These are phyloP conservation scores for Doris montereyensis DNA, from an alignment of 2,888 invertebrate species.

Conservation along the genomic window DNA sequence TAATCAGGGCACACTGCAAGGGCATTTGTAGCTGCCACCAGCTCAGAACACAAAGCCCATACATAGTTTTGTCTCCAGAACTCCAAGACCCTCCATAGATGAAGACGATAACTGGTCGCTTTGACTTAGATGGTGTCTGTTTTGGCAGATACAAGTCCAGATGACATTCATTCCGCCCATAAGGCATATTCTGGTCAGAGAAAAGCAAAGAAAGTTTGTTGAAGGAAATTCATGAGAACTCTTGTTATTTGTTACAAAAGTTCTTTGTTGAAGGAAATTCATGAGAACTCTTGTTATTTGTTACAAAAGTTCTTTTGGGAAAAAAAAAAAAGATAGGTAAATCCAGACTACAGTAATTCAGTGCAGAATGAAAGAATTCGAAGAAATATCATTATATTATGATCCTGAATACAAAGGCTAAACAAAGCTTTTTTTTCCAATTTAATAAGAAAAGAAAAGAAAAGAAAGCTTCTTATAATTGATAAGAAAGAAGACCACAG, in stretches of 20 bases:
- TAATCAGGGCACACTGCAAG: conserved; percentile 69
- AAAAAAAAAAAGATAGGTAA: not conserved
- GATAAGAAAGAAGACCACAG: no score
- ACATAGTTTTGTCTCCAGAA: conserved; percentile 68
- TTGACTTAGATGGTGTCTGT: conserved; percentile 4
- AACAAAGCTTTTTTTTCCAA: no score
- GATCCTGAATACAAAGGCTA: no score
- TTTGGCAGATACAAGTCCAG: conserved; percentile 65
- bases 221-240: not conserved
- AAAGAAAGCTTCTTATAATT: no score
- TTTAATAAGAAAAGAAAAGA: no score
- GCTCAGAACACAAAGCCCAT: conserved; percentile 64
- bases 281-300: not conserved
- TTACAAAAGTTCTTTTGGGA: not conserved
- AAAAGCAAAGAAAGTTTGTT: not conserved
- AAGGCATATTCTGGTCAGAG: conserved; percentile 60
- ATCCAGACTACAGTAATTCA: no score
- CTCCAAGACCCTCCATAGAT: conserved; percentile 70
- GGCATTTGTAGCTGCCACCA: conserved; percentile 60
- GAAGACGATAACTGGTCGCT: conserved; percentile 65
- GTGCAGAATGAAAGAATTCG: no score
- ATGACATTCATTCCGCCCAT: conserved; percentile 62
- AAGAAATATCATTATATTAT: no score
- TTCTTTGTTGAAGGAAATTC: not conserved
- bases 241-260: conserved; percentile 3